Conservation (phyloP, 2,797 vertebrate species). For the Triplophysa bombifrons region DNA sequence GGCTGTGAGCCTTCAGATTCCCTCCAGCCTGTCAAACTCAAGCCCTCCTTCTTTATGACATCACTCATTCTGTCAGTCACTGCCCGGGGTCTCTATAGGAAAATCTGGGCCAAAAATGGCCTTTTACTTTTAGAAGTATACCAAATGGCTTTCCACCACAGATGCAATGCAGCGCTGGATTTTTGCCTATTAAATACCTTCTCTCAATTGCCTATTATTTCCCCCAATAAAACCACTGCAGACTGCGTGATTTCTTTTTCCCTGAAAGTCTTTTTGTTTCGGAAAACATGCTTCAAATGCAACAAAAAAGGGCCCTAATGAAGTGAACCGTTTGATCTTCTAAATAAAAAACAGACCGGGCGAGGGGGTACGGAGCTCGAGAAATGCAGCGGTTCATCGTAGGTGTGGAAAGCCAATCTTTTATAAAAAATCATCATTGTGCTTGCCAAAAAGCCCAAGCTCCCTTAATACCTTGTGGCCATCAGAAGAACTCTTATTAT, state of each 20-base stretch:
- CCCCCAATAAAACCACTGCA: constrained; percentile 79
- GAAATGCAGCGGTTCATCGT: constrained; percentile 73
- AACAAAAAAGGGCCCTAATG: constrained; percentile 77
- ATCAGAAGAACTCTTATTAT: constrained; percentile 72
- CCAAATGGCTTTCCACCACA: constrained; percentile 69
- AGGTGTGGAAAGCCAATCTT: constrained; percentile 81
- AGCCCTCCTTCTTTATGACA: constrained; percentile 47
- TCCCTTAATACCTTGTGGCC: constrained; percentile 57
- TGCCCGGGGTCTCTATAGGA: constrained; percentile 52
- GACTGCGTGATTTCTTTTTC: constrained; percentile 75
- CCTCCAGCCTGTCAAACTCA: constrained; percentile 44
- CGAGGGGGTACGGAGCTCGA: constrained; percentile 60
- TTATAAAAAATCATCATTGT: constrained; percentile 74
- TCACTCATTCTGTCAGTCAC: constrained; percentile 51
- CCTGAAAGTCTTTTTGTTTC: constrained; percentile 74
- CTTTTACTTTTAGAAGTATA: constrained; percentile 64
- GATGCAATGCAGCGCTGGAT: constrained; percentile 71
- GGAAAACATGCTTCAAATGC: constrained; percentile 82
- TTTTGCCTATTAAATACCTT: constrained; percentile 83
- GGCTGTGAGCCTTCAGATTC: constrained; percentile 60
- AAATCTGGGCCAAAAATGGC: constrained; percentile 62
- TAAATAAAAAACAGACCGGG: constrained; percentile 81
- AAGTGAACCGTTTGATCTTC: constrained; percentile 85
- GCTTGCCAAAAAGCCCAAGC: constrained; percentile 74
- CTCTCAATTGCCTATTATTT: constrained; percentile 84